phyloP scores from a whole-genome alignment of 2,113 vertebrate species.

The Aphelocoma coerulescens region DNA sequence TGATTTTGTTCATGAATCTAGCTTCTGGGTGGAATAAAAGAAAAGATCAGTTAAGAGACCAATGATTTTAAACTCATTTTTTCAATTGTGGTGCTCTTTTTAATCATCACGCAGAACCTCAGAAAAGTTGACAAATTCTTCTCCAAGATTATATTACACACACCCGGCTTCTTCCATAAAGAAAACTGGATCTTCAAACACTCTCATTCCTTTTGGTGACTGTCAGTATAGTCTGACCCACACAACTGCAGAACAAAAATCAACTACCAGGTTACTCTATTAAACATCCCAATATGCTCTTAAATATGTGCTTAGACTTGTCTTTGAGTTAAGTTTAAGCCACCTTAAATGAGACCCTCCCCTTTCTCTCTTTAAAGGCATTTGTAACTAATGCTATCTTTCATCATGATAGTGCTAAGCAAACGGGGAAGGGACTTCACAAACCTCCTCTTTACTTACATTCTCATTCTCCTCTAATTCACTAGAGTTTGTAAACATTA shows the following conservation, averaged over 20 bases:
- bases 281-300: not conserved
- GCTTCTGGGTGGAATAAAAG: not conserved
- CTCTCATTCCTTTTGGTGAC: not conserved
- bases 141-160: not conserved
- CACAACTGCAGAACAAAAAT: not conserved
- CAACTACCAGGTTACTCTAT: not conserved
- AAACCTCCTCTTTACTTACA: not conserved
- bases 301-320: not conserved
- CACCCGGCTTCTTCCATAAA: not conserved
- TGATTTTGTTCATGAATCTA: not conserved
- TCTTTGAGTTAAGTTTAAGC: not conserved
- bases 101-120: not conserved
- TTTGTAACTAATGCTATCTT: not conserved
- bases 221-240: not conserved
- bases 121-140: not conserved
- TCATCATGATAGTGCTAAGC: not conserved
- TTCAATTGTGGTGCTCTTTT: not conserved
- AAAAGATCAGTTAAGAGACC: not conserved
- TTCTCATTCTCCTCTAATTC: not conserved
- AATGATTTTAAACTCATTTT: not conserved
- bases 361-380: not conserved
- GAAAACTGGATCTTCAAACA: not conserved
- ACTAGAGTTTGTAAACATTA: not conserved
- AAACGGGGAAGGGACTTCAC: not conserved
- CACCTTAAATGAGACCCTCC: not conserved